These are phyloP conservation scores for Morpho achilles DNA, from an alignment of 2,888 invertebrate species.

Conservation along the genomic window DNA sequence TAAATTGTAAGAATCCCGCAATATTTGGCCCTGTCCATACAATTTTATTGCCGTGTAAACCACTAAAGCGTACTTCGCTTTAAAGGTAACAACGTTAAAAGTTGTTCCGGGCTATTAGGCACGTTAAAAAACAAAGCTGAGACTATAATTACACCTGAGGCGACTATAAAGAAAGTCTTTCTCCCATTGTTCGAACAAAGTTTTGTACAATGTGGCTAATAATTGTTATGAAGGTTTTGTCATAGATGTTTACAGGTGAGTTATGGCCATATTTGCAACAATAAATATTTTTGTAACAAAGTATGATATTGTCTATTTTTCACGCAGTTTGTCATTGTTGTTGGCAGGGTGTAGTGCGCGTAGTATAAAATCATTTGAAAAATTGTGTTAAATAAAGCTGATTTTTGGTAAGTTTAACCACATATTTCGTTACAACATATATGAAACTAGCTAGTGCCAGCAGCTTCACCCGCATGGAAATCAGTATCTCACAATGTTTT, in stretches of 20 bases:
- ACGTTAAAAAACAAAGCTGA: constrained; percentile 58
- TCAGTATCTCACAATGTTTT: too few relatives aligned
- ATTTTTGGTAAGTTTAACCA: neutral
- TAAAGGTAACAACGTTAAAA: constrained; percentile 56
- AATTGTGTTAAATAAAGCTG: too few relatives aligned
- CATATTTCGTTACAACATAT: too few relatives aligned
- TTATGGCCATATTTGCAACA: constrained; percentile 38
- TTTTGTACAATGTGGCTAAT: constrained; percentile 51
- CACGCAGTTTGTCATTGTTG: constrained; percentile 26
- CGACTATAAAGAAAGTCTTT: constrained; percentile 68
- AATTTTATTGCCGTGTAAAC: constrained; percentile 73
- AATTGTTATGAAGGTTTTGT: constrained; percentile 51
- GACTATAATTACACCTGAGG: constrained; percentile 64
- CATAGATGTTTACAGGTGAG: constrained; percentile 50
- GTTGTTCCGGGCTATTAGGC: constrained; percentile 62
- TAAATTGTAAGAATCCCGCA: constrained; percentile 59
- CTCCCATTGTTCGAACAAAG: constrained; percentile 48
- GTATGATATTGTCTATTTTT: constrained; percentile 12
- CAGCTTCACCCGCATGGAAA: too few relatives aligned
- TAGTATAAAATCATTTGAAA: too few relatives aligned
- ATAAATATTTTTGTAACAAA: constrained; percentile 25
- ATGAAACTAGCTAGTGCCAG: too few relatives aligned
- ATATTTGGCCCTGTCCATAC: constrained; percentile 70
- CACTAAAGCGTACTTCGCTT: constrained; percentile 70
- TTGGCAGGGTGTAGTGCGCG: constrained; percentile 10